Evolutionary conservation across 2,113 vertebrate species (phyloP), one percentile per base, ranked within the genome.

Genomic region (Isurus oxyrinchus): DNA sequence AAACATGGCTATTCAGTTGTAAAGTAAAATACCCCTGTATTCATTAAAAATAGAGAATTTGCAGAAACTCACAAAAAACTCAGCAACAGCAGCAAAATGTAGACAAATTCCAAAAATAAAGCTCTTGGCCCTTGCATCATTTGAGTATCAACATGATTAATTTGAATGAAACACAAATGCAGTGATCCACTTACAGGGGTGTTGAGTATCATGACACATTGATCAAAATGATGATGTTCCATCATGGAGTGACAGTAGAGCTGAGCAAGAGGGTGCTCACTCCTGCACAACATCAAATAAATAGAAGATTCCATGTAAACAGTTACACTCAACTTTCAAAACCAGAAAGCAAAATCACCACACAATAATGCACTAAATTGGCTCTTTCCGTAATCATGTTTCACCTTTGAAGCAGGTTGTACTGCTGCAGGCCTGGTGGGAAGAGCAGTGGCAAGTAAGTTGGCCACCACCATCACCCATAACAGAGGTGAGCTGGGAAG

Each of bases 121-220:
- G 44, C 63, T 14, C 40, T 49, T 49, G 40, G 23, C 63, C 40
- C 63, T 95, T 49, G 44, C 19, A 69, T 10, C 40, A 53, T 31
- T 95, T 67, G 94, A 95, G 11, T 53, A 53, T 69, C 40, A 95
- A 44, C 44, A 53, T 31, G 63, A 94, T 61, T 66, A n/a, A 94
- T 94, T 40, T 55, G 53, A 19, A 72, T 69, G 67, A 95, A 95
- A 72, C 25, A 55, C 25, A 72, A 19, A 76, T 72, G 93, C 72
- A 97, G 96, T 3, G 8, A 96, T 69, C 96, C 96, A 97, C 98
- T 99, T 97, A 99, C 99, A 91, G 98, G 99, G 96, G 98, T 99
- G 96, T 99, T 99, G 94, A 99, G 98, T 97, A 99, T 99, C 99
- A 99, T 99, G 97, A 99, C 98, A 97, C 99, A 99, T 98, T 99